Percentiles rank a stretch among this genome's conserved stretches.
Evolutionary conservation across 2,797 vertebrate species (phyloP).

Genomic region (Heterohyrax brucei): DNA sequence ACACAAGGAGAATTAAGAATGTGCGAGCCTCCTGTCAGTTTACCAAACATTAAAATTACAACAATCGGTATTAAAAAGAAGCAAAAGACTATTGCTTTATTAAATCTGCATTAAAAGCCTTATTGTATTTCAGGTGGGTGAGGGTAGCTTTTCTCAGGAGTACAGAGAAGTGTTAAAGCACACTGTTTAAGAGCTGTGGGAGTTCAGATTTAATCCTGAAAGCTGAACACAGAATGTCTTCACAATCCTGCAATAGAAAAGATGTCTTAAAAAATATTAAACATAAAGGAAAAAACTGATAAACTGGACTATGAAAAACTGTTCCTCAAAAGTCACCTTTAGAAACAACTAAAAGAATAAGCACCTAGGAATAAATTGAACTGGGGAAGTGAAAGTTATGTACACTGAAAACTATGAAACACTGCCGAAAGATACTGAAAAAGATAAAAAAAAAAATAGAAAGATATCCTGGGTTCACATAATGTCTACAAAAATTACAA

Average conservation of each 20-base stretch:
- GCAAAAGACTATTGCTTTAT: conserved; percentile 78
- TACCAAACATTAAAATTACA: conserved; percentile 64
- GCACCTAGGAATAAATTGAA: too few relatives aligned
- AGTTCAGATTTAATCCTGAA: conserved; percentile 57
- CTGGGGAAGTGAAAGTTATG: too few relatives aligned
- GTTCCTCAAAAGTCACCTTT: too few relatives aligned
- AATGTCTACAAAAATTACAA: too few relatives aligned
- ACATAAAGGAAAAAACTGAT: conserved; percentile 61
- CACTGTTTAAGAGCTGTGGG: conserved; percentile 26
- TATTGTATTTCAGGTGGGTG: conserved; percentile 63
- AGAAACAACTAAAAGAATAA: too few relatives aligned
- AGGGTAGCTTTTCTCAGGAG: not conserved
- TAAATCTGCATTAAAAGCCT: conserved; percentile 69
- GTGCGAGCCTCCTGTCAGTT: conserved; percentile 9
- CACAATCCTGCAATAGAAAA: conserved; percentile 36
- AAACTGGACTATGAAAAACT: not conserved
- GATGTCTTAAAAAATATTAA: conserved; percentile 39
- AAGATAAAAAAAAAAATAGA: too few relatives aligned
- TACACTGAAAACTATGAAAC: too few relatives aligned
- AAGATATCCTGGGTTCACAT: too few relatives aligned
- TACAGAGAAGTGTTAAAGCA: conserved; percentile 31
- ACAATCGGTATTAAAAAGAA: conserved; percentile 63
- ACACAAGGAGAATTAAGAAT: conserved; percentile 39
- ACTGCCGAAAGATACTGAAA: too few relatives aligned
- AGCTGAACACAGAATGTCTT: not conserved